Base-by-base conservation (phyloP, 2,797 vertebrate species). In the Scyliorhinus canicula region DNA sequence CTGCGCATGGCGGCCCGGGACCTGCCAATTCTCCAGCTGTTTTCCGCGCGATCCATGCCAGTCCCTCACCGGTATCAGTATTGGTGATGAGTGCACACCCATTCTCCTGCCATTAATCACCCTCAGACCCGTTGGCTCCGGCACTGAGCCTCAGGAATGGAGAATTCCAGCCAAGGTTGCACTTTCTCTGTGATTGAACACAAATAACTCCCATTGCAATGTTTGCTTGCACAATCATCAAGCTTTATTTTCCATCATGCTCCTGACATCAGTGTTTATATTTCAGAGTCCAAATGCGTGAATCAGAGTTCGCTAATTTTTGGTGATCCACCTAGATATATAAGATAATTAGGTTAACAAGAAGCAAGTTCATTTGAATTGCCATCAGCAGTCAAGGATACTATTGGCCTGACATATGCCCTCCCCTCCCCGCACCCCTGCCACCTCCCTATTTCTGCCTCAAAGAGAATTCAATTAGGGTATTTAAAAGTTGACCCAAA, bases 401-500 rank as follows among this genome's bases (percentile, higher is more conserved):
- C n/a, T 35, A 94, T 55, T 74, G 93, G 44, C 12, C 28, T 71
- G 93, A 94, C 67, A 74, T 74, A 28, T 71, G 4, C 21, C n/a
- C 47, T 19, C 47, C 31, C 8, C 12, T 31, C 19, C 7, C 24
- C 16, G 4, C 31, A 14, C 28, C 28, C 86, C 14, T 28, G 3
- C 52, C 35, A 35, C 28, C 24, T 71, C 93, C 28, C 67, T 52
- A 7, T 52, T 47, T 71, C 31, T 47, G 44, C 93, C 93, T 94
- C 16, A 67, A 52, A 52, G 28, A 74, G 67, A 71, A 94, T 94
- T 94, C 47, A 94, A 94, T 94, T 94, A 74, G 28, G 60, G 47
- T 94, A 93, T 93, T 93, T 93, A 94, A 71, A 94, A 71, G 47
- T 69, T 71, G 93, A 94, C 93, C 67, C 63, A 94, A 94, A 94